Evolutionary conservation across 2,888 invertebrate genomes (phyloP).

Genomic region (Rutpela maculata): DNA sequence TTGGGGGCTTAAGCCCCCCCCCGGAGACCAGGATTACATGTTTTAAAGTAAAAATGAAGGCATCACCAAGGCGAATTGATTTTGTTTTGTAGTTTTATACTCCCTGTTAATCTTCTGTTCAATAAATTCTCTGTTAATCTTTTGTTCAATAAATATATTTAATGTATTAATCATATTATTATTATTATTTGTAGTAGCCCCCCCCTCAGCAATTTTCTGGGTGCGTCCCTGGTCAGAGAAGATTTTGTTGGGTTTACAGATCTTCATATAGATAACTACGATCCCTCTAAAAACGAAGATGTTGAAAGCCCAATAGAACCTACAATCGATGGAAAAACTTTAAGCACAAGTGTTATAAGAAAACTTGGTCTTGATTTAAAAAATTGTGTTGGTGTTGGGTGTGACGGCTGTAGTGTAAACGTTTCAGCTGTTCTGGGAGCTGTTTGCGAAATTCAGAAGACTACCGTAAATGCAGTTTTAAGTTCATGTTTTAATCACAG

Average conservation of each 20-base stretch:
- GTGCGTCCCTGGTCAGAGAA: too few relatives aligned
- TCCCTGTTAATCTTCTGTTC: too few relatives aligned
- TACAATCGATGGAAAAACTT: conserved; percentile 17
- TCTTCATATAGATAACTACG: conserved; percentile 8
- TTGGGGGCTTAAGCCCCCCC: too few relatives aligned
- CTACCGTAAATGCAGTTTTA: conserved; percentile 14
- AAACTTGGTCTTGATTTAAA: background rate
- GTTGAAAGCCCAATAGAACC: conserved; percentile 20
- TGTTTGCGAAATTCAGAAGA: conserved; percentile 12
- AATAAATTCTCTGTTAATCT: too few relatives aligned
- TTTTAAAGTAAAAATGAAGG: too few relatives aligned
- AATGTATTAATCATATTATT: too few relatives aligned
- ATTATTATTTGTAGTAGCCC: too few relatives aligned
- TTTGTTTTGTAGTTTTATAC: too few relatives aligned
- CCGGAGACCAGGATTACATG: too few relatives aligned
- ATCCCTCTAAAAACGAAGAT: conserved; percentile 11
- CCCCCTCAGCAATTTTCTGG: too few relatives aligned
- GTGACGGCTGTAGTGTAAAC: conserved; percentile 10
- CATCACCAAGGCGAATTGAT: too few relatives aligned
- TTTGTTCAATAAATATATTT: too few relatives aligned
- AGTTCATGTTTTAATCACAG: conserved; percentile 21
- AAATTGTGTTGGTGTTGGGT: conserved; percentile 20
- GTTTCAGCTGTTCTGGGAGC: background rate
- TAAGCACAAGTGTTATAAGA: conserved; percentile 6
- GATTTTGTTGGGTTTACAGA: conserved; percentile 11